These are phyloP conservation scores for Atrina japonica DNA, from an alignment of 2,888 invertebrate species.

Conservation along the genomic window DNA sequence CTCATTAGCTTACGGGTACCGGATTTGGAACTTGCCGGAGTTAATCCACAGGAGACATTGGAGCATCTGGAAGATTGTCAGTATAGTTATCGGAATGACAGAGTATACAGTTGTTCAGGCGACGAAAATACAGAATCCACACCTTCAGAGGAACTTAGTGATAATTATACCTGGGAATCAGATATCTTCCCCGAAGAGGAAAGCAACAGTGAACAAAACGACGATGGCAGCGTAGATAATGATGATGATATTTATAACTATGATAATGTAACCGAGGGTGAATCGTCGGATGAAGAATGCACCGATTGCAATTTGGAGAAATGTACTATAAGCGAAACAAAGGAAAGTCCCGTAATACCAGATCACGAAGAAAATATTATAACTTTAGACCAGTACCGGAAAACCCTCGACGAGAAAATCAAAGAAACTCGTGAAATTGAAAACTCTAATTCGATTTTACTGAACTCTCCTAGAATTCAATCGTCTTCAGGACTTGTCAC, in stretches of 20 bases:
- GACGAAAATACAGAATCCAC: constrained; percentile 33
- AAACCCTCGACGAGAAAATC: neutral
- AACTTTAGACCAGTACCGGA: neutral
- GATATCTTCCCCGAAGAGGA: neutral
- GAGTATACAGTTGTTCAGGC: neutral
- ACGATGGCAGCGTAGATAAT: neutral
- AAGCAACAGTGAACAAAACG: neutral
- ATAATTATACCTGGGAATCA: constrained; percentile 13
- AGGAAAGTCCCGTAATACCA: too few relatives aligned
- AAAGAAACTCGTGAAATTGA: neutral
- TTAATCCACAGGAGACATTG: constrained; percentile 50
- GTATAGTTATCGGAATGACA: constrained; percentile 16
- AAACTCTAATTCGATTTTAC: too few relatives aligned
- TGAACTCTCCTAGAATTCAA: too few relatives aligned
- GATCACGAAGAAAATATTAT: too few relatives aligned
- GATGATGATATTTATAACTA: constrained; percentile 4
- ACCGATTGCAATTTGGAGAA: too few relatives aligned
- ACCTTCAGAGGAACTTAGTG: constrained; percentile 14
- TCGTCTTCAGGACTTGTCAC: too few relatives aligned
- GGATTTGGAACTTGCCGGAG: constrained; percentile 55
- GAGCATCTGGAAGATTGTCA: constrained; percentile 40
- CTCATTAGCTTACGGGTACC: constrained; percentile 61
- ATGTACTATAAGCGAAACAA: too few relatives aligned
- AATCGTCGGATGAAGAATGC: too few relatives aligned
- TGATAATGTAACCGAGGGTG: neutral